Base-by-base conservation (phyloP, 1,140 invertebrate genomes). In the Batillaria attramentaria region DNA sequence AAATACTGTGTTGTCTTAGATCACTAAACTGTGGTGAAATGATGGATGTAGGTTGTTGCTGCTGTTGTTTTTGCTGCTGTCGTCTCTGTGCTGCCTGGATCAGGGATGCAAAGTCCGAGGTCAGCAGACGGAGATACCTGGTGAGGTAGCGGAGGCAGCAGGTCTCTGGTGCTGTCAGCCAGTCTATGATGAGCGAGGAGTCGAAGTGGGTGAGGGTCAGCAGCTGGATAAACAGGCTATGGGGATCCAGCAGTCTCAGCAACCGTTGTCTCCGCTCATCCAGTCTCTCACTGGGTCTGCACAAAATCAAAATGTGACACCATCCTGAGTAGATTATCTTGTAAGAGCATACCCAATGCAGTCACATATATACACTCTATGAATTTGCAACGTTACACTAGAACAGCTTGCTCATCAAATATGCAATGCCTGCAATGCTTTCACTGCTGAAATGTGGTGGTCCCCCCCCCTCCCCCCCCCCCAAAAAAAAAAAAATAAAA, bases 161-260 rank as follows among this genome's bases (percentile, higher is more conserved):
- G 6, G 96, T 98, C 89, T 97, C 96, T 88, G 96, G 97, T 84
- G 95, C 96, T 37, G 97, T 95, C 77, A 98, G 92, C 87, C 96
- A 94, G 92, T 98, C 96, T 46, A 98, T 90, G 31, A 97, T 87
- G 1, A 97, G 94, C 88, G 95, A 94, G 20, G 94, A 94, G 87
- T 97, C 96, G 60, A 73, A 81, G n/a, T 46, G 20, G 6, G 70
- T 77, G 31, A 68, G 39, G 3, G 78, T 68, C 46, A 78, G 60
- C 35, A 81, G 37, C 72, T 54, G 50, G 33, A 68, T 18, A 66
- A 81, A 81, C 18, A 72, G 79, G n/a, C 37, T 43, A 76, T 81
- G 79, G 33, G 79, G 79, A 35, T 74, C 43, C 60, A 81, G 43
- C 41, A 46, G n/a, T 31, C 33, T 37, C 41, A 50, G 35, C 24